These are phyloP conservation scores for Marcusenius ussheri DNA, from an alignment of 2,113 vertebrate species.

Conservation along the genomic window DNA sequence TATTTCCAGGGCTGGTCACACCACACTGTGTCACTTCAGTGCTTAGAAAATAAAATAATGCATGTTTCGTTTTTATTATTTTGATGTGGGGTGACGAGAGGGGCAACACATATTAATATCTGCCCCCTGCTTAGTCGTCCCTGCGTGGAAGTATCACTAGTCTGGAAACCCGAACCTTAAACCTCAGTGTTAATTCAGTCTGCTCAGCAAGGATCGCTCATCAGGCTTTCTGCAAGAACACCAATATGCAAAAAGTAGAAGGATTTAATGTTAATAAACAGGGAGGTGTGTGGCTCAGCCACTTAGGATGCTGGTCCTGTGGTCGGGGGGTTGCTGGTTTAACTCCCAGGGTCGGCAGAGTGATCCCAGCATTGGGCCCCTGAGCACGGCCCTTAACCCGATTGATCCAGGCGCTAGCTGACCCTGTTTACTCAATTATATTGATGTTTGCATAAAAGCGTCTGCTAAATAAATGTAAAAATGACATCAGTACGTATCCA, in stretches of 20 bases:
- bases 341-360: not conserved
- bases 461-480: not conserved
- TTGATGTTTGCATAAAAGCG: not conserved
- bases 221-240: not conserved
- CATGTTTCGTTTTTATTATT: not conserved
- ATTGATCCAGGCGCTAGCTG: not conserved
- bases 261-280: not conserved
- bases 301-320: not conserved
- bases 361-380: not conserved
- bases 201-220: not conserved
- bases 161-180: not conserved
- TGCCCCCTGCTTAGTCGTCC: not conserved
- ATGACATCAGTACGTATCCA: not conserved
- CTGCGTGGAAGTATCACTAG: not conserved
- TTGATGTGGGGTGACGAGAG: not conserved
- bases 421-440: not conserved
- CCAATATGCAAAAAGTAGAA: not conserved
- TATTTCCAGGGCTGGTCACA: not conserved
- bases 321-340: not conserved
- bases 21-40: not conserved
- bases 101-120: not conserved
- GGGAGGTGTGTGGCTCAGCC: not conserved
- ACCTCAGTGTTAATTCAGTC: not conserved
- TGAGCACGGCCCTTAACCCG: not conserved
- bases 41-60: not conserved